Conservation (phyloP, 2,113 vertebrate genomes). For the Paratilapia polleni region DNA sequence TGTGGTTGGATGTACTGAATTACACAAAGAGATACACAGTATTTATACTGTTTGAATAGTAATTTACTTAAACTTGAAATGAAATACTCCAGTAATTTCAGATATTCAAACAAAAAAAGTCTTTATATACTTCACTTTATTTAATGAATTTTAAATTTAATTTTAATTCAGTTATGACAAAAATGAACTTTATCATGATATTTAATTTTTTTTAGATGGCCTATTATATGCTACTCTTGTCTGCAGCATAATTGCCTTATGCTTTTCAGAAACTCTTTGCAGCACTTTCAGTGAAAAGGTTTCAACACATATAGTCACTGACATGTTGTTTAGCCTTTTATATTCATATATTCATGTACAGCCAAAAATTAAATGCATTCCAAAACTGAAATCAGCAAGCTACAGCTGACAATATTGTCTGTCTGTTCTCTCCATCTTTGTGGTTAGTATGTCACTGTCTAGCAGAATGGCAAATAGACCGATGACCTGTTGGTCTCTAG, state of each 20-base stretch:
- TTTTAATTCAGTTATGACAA: no score
- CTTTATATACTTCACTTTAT: neutral
- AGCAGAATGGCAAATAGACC: constrained; percentile 46
- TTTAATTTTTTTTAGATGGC: no score
- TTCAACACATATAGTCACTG: neutral
- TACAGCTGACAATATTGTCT: constrained; percentile 1
- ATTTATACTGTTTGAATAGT: neutral
- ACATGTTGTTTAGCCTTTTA: neutral
- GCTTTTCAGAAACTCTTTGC: neutral
- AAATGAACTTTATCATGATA: no score
- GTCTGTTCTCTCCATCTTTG: constrained; percentile 20
- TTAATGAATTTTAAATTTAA: no score
- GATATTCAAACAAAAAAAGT: neutral
- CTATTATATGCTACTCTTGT: neutral
- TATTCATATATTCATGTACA: constrained; percentile 13
- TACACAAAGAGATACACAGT: neutral
- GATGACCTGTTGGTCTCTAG: constrained; percentile 48
- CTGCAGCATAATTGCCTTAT: neutral
- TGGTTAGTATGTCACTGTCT: constrained; percentile 24
- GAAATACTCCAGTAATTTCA: neutral
- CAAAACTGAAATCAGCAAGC: neutral
- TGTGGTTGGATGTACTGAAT: neutral
- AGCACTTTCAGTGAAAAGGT: neutral
- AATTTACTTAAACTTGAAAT: neutral
- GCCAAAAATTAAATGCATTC: neutral